phyloP scores from a whole-genome alignment of 2,888 invertebrate species.

The Eretmocerus hayati region DNA sequence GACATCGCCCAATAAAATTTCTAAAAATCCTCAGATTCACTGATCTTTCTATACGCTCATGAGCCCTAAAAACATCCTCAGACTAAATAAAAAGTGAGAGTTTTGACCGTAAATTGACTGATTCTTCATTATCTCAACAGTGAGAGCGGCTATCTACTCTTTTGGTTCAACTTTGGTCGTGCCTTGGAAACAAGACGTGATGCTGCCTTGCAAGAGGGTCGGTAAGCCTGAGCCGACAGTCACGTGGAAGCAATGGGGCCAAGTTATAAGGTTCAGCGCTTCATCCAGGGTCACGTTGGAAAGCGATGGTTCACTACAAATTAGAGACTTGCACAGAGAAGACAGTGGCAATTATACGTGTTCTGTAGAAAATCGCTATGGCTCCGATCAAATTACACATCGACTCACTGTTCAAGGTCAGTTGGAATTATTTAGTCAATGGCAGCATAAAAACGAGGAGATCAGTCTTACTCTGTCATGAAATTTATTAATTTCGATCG shows the following conservation, averaged over 20 bases:
- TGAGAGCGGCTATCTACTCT: conserved; percentile 47
- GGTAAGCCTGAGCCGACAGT: conserved; percentile 73
- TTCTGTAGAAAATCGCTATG: conserved; percentile 74
- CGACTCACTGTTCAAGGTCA: conserved; percentile 55
- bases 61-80: too few relatives aligned
- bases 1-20: too few relatives aligned
- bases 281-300: conserved; percentile 58
- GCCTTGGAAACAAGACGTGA: conserved; percentile 83
- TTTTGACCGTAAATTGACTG: too few relatives aligned
- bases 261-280: conserved; percentile 57
- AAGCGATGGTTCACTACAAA: conserved; percentile 65
- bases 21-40: too few relatives aligned
- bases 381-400: conserved; percentile 76
- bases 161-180: conserved; percentile 44
- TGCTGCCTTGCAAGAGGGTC: conserved; percentile 75
- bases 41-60: too few relatives aligned
- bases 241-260: conserved; percentile 73
- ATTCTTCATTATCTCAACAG: conserved; percentile 30
- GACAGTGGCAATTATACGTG: conserved; percentile 91
- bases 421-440: too few relatives aligned
- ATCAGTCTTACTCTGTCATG: too few relatives aligned
- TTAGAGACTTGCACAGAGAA: conserved; percentile 69
- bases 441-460: too few relatives aligned
- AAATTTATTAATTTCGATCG: too few relatives aligned
- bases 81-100: neutral